Conservation (phyloP, 2,888 invertebrate species). For the Zhuqinia jingwanae region DNA sequence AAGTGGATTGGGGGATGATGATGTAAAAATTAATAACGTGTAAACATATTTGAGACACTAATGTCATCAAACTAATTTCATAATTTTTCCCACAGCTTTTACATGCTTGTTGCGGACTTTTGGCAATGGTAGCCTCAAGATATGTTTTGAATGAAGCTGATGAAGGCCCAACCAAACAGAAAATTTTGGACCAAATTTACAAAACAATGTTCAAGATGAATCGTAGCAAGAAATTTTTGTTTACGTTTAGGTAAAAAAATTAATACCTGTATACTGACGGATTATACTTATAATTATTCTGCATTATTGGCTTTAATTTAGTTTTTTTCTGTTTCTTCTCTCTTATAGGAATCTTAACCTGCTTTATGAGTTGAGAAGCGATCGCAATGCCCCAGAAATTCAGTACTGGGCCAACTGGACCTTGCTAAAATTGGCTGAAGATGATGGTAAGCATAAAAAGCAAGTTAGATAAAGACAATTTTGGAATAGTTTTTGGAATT, state of each 20-base stretch:
- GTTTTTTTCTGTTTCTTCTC: too few relatives aligned
- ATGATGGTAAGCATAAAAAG: too few relatives aligned
- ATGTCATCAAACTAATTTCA: neutral
- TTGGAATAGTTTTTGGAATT: too few relatives aligned
- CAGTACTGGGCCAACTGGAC: conserved; percentile 33
- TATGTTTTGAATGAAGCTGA: neutral
- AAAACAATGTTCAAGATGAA: neutral
- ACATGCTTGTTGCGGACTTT: conserved; percentile 40
- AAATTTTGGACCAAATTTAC: neutral
- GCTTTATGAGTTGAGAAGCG: conserved; percentile 10
- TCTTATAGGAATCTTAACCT: conserved; percentile 1
- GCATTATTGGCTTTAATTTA: too few relatives aligned
- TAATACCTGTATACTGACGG: neutral
- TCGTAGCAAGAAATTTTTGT: neutral
- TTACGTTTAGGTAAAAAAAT: conserved; percentile 14
- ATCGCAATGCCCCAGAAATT: conserved; percentile 28
- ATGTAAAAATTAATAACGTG: neutral
- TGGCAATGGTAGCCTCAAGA: conserved; percentile 13
- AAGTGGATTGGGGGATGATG: neutral
- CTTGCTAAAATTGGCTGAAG: too few relatives aligned
- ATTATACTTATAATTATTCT: neutral
- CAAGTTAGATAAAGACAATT: too few relatives aligned
- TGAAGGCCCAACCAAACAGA: neutral
- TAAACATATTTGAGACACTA: neutral
- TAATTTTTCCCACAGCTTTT: neutral